Evolutionary conservation across 2,113 vertebrate species (phyloP).

Genomic region (Corvus cornix): DNA sequence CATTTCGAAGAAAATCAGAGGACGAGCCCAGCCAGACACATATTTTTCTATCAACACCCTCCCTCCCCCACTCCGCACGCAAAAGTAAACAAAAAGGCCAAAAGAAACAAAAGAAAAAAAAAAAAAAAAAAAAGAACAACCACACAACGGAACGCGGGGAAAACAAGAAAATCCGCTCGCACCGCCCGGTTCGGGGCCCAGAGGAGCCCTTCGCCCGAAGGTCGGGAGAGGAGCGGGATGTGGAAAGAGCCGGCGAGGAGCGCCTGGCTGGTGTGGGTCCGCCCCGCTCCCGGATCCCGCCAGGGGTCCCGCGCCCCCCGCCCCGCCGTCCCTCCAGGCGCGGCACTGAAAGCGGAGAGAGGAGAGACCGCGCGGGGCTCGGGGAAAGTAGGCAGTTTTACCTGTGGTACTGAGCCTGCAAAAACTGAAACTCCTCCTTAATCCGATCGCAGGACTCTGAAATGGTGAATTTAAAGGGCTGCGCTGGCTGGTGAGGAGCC

Average conservation of each 20-base stretch:
- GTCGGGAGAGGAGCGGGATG: background rate
- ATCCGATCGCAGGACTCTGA: conserved; percentile 95
- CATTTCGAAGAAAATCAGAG: conserved; percentile 4
- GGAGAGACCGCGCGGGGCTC: conserved; percentile 51
- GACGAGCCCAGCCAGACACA: background rate
- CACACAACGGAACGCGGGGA: background rate
- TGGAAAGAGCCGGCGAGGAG: background rate
- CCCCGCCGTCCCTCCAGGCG: background rate
- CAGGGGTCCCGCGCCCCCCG: background rate
- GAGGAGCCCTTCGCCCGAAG: background rate
- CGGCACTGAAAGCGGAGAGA: background rate
- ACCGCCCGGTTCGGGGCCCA: background rate
- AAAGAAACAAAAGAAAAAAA: background rate
- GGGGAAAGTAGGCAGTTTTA: conserved; percentile 75
- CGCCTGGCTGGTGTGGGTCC: background rate
- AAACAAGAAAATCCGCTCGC: background rate
- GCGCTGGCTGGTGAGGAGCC: conserved; percentile 93
- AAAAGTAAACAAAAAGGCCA: background rate
- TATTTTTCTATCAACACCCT: background rate
- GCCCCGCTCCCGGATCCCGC: background rate
- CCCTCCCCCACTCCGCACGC: background rate
- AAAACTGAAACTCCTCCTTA: conserved; percentile 98
- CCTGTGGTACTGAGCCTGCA: conserved; percentile 97
- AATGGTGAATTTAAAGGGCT: conserved; percentile 97
- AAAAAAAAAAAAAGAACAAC: background rate